phyloP scores from a whole-genome alignment of 2,888 invertebrate species.

The Synergus laeviventris region DNA sequence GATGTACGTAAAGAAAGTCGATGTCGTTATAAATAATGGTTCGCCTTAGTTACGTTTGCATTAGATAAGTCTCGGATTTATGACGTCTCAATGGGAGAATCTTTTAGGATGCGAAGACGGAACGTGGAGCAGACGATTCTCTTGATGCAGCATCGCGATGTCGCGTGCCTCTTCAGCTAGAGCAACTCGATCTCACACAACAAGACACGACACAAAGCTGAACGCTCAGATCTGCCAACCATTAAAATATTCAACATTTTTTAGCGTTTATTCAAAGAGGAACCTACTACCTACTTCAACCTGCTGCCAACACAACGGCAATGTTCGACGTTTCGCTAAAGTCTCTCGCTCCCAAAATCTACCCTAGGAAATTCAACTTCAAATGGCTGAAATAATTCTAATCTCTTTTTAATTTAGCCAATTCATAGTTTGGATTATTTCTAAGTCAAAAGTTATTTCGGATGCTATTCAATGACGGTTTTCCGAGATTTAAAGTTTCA shows the following conservation, averaged over 20 bases:
- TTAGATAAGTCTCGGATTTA: constrained; percentile 12
- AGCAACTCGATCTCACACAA: constrained; percentile 68
- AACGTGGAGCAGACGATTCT: constrained; percentile 71
- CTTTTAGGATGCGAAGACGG: constrained; percentile 70
- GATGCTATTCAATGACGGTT: neutral
- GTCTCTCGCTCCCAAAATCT: constrained; percentile 57
- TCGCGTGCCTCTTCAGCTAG: constrained; percentile 70
- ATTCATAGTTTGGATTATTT: neutral
- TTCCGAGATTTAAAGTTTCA: neutral
- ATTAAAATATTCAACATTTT: constrained; percentile 60
- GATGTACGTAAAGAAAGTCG: constrained; percentile 29
- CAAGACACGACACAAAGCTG: constrained; percentile 57
- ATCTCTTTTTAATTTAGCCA: neutral
- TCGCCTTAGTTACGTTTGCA: constrained; percentile 30
- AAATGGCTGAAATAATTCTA: neutral
- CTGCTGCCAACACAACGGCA: constrained; percentile 49
- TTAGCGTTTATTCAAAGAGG: constrained; percentile 52
- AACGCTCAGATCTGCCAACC: constrained; percentile 70
- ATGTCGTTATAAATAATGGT: constrained; percentile 20
- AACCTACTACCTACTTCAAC: constrained; percentile 48
- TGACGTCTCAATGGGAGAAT: constrained; percentile 55
- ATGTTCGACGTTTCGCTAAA: constrained; percentile 48
- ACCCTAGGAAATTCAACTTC: neutral
- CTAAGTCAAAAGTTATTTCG: neutral
- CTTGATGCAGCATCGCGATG: constrained; percentile 67